phyloP scores from a whole-genome alignment of 2,888 invertebrate species.

The Synergus japonicus region DNA sequence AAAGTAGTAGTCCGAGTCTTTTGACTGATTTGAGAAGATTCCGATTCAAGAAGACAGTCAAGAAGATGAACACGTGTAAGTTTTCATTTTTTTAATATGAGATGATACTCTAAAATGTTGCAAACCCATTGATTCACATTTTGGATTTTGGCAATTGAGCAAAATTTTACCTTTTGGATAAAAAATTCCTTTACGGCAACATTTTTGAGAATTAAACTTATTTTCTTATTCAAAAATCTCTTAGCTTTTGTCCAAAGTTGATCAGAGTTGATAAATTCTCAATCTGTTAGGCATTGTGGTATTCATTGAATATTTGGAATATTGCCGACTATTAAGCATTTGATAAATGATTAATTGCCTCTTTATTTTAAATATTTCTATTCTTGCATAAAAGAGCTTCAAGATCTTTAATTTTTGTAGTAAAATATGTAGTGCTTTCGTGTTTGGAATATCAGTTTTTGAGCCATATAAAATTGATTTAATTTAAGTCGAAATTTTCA shows the following conservation, averaged over 20 bases:
- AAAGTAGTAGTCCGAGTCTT: conserved; percentile 79
- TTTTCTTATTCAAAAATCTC: neutral
- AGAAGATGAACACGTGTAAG: conserved; percentile 62
- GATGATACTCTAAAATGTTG: neutral
- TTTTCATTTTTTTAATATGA: conserved; percentile 6
- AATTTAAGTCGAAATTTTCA: conserved; percentile 34
- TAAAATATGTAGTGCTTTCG: neutral
- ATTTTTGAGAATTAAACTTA: neutral
- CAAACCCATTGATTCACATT: neutral
- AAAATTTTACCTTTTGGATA: neutral
- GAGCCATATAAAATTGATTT: neutral
- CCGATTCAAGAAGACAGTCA: conserved; percentile 82
- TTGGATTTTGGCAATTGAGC: neutral
- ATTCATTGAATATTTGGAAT: conserved; percentile 42
- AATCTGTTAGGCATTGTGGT: neutral
- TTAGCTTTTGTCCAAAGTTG: neutral
- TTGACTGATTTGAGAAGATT: conserved; percentile 84
- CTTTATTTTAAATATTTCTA: neutral
- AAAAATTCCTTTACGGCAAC: neutral
- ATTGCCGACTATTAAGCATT: conserved; percentile 12
- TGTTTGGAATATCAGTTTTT: neutral
- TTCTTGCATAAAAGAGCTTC: neutral
- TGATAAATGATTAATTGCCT: neutral
- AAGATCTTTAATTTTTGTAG: neutral
- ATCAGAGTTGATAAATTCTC: neutral